Evolutionary conservation across 2,113 vertebrate genomes (phyloP).

Genomic region (Thamnaconus septentrionalis): DNA sequence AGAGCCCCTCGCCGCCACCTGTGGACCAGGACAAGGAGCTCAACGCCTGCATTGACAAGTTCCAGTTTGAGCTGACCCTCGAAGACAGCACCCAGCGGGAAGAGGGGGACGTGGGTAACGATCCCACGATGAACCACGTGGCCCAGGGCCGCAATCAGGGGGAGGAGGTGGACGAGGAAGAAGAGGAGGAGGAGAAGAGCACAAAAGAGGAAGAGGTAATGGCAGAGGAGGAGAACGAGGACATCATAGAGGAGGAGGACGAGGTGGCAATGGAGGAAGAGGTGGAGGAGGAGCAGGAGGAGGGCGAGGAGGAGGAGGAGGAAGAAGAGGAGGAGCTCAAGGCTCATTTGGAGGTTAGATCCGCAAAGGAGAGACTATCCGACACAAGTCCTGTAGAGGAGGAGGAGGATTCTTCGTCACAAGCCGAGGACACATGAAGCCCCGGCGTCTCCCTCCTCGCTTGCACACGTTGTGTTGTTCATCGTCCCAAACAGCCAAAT

Average conservation of each 20-base stretch:
- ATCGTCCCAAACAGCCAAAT: slow-evolving; percentile 70
- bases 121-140: slow-evolving; percentile 64
- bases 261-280: slow-evolving; percentile 71
- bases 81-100: slow-evolving; percentile 64
- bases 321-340: slow-evolving; percentile 63
- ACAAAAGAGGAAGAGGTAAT: slow-evolving; percentile 54
- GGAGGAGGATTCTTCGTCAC: slow-evolving; percentile 77
- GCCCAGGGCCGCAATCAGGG: slow-evolving; percentile 48
- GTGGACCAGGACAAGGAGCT: slow-evolving; percentile 74
- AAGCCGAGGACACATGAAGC: slow-evolving; percentile 80
- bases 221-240: slow-evolving; percentile 65
- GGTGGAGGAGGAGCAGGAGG: slow-evolving; percentile 61
- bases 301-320: slow-evolving; percentile 64
- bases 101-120: slow-evolving; percentile 40
- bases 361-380: slow-evolving; percentile 65
- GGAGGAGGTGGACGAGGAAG: slow-evolving; percentile 42
- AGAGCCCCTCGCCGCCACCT: slow-evolving; percentile 85
- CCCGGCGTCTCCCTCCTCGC: slow-evolving; percentile 54
- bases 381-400: slow-evolving; percentile 80
- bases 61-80: slow-evolving; percentile 79
- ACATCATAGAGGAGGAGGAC: slow-evolving; percentile 70
- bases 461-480: slow-evolving; percentile 62
- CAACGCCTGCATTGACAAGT: slow-evolving; percentile 73
- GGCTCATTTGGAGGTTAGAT: slow-evolving; percentile 42
- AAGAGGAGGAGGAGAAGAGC: slow-evolving; percentile 30